phyloP scores from a whole-genome alignment of 1,140 invertebrate genomes.

The Drosophila oshimai region DNA sequence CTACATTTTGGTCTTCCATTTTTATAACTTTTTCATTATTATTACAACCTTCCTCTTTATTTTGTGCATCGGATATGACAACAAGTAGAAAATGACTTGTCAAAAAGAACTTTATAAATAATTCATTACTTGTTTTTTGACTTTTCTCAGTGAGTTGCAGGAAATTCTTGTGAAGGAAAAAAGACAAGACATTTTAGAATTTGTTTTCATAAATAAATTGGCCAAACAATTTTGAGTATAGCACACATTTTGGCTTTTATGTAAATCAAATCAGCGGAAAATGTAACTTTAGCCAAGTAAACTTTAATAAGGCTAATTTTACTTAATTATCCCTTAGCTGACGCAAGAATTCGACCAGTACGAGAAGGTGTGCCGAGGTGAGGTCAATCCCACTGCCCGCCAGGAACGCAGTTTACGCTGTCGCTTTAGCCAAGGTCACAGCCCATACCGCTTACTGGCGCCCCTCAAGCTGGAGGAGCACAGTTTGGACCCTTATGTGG shows the following conservation, averaged over 20 bases:
- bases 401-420: conserved; percentile 84
- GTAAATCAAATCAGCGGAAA: background rate
- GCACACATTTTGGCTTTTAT: background rate
- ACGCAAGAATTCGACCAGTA: conserved; percentile 84
- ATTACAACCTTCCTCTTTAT: no score
- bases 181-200: background rate
- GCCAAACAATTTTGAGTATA: no score
- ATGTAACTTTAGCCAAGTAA: background rate
- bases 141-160: background rate
- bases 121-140: background rate
- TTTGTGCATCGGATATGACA: no score
- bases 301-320: background rate
- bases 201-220: background rate
- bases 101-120: background rate
- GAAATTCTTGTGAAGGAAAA: background rate
- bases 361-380: conserved; percentile 94
- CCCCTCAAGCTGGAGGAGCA: conserved; percentile 96
- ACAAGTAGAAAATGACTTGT: background rate
- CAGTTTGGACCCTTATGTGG: conserved; percentile 92
- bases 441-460: conserved; percentile 90
- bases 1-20: background rate
- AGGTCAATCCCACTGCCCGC: conserved; percentile 83
- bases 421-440: conserved; percentile 88
- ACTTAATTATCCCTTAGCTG: conserved; percentile 19
- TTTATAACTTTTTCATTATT: no score